Evolutionary conservation across 2,888 invertebrate genomes (phyloP), one percentile per base, ranked within the genome.

Genomic region (Hoplodrina ambigua): DNA sequence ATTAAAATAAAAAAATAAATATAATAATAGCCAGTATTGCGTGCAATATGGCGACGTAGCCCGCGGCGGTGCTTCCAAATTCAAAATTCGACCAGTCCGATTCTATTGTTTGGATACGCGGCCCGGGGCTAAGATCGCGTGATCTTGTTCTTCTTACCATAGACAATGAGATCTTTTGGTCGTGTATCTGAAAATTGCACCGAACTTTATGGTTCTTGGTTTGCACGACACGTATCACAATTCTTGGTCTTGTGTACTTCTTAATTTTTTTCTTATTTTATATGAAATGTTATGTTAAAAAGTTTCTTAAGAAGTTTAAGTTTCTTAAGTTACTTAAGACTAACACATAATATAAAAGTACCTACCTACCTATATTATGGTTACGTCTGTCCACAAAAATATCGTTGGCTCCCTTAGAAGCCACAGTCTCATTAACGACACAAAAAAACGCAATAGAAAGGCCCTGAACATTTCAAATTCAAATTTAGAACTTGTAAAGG

Each of bases 391-490:
- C n/a, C 56, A 60, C 72, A 74, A 86, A 88, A 88, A 57, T 30
- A 82, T 83, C 83, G 72, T 80, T 86, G 89, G 90, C 94, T 94
- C 89, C 94, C 89, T 92, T 91, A 93, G 94, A 93, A 94, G 94
- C 92, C 55, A 59, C 88, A 86, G 88, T 80, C 86, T 91, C 89
- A 92, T 93, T 93, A 92, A 86, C 82, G 84, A 78, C 70, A 69
- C 83, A 88, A 89, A 91, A 90, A 90, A 90, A 88, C 83, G 81
- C 78, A 91, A 88, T 92, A 93, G 91, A 94, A 93, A 93, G 92
- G 69, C 90, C 87, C 88, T 89, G 89, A 92, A 92, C 92, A 92
- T 93, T 93, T 92, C 89, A 90, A 93, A 93, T 94, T 92, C 92
- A 92, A 93, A 94, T 94, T 94, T 87, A 81, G 89, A 91, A 88